Conservation (phyloP, 2,797 vertebrate genomes). For the Phrynocephalus guinanensis region DNA sequence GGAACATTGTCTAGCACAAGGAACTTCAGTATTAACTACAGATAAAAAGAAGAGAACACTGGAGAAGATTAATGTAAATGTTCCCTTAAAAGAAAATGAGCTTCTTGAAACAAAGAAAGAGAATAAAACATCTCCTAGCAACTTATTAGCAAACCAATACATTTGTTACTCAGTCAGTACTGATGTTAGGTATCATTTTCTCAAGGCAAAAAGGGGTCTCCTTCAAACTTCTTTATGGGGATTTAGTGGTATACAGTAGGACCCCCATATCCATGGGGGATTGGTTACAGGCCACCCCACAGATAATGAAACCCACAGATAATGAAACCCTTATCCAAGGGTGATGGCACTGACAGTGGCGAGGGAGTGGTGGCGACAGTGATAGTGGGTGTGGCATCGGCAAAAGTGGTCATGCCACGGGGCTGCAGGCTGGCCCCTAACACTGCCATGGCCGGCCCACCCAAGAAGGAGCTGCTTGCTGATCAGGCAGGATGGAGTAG, state of each 20-base stretch:
- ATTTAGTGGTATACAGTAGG: background rate
- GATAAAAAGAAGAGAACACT: constrained; percentile 52
- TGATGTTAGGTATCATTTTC: constrained; percentile 58
- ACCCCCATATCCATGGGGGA: too few species aligned
- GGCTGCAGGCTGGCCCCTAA: too few species aligned
- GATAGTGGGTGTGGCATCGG: too few species aligned
- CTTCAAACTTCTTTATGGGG: constrained; percentile 13
- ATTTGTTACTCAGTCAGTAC: constrained; percentile 34
- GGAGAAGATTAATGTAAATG: constrained; percentile 69
- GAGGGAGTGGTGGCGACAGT: too few species aligned
- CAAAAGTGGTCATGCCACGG: too few species aligned
- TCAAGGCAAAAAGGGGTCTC: constrained; percentile 32
- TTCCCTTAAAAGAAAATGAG: constrained; percentile 70
- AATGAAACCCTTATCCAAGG: too few species aligned
- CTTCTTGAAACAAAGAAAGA: constrained; percentile 57
- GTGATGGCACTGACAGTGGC: too few species aligned
- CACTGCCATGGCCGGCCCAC: too few species aligned
- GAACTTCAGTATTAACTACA: constrained; percentile 66
- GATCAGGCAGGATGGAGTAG: too few species aligned
- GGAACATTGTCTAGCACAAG: constrained; percentile 53
- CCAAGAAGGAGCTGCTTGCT: too few species aligned
- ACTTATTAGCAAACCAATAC: constrained; percentile 65
- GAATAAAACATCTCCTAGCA: constrained; percentile 35
- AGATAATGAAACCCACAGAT: too few species aligned
- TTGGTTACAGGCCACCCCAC: too few species aligned